These are phyloP conservation scores for Meloidogyne floridensis DNA, from an alignment of 1,140 invertebrate species.

Conservation along the genomic window DNA sequence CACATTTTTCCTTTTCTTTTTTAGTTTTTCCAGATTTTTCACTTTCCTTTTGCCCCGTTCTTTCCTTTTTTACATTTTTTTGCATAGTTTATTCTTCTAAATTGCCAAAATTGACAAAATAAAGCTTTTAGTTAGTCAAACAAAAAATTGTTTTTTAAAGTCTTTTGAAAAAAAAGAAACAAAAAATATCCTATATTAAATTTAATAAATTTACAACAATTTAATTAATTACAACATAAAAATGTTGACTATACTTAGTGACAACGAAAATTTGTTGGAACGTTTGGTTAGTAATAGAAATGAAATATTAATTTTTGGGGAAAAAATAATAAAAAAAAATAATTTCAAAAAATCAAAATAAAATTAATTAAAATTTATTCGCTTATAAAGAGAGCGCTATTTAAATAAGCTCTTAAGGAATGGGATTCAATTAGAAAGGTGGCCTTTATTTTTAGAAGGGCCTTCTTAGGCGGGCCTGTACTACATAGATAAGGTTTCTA, in stretches of 20 bases:
- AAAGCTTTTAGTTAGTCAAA: background rate
- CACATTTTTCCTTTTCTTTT: background rate
- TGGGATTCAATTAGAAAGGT: too few species aligned
- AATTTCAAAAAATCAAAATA: background rate
- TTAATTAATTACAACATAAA: background rate
- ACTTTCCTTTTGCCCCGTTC: background rate
- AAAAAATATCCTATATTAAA: too few species aligned
- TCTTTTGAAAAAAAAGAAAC: background rate
- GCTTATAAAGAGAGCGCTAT: too few species aligned
- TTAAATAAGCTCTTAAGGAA: too few species aligned
- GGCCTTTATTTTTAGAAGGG: too few species aligned
- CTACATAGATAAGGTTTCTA: too few species aligned
- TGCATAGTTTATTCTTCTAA: constrained; percentile 2
- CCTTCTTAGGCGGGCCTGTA: too few species aligned
- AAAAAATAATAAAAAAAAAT: background rate
- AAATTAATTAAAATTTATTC: too few species aligned
- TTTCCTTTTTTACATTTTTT: background rate
- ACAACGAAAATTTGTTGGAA: constrained; percentile 52
- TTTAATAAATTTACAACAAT: background rate
- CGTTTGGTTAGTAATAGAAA: constrained; percentile 29
- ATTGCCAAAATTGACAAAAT: constrained; percentile 2
- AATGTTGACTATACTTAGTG: constrained; percentile 44
- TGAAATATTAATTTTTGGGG: background rate
- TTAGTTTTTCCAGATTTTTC: background rate
- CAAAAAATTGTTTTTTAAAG: background rate